These are phyloP conservation scores for Yponomeuta evonymella DNA, from an alignment of 2,888 invertebrate species.

Conservation along the genomic window DNA sequence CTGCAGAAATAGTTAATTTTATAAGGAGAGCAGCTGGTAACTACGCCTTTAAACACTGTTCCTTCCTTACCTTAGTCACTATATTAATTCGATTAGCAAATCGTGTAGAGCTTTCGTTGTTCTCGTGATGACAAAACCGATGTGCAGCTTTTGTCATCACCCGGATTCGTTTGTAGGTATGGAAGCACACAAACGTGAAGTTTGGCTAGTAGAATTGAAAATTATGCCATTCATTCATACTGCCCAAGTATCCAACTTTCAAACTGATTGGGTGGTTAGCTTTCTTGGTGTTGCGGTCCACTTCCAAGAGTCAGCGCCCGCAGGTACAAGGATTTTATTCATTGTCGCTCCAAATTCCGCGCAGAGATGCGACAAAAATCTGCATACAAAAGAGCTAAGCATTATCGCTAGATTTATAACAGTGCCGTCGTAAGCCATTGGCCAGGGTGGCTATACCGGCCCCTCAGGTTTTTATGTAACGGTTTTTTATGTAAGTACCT, in stretches of 20 bases:
- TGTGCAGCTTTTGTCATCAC: too few relatives aligned
- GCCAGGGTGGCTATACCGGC: not conserved
- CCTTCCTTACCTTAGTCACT: too few relatives aligned
- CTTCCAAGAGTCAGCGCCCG: not conserved
- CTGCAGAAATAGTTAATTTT: not conserved
- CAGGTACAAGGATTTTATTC: not conserved
- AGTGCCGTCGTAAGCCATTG: conserved; percentile 5
- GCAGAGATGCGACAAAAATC: conserved; percentile 11
- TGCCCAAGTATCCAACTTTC: not conserved
- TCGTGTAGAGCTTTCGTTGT: too few relatives aligned
- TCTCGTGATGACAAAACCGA: too few relatives aligned
- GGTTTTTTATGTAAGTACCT: too few relatives aligned
- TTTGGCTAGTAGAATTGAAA: too few relatives aligned
- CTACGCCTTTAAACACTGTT: not conserved
- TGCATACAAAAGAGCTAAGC: conserved; percentile 10
- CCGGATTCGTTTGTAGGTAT: too few relatives aligned
- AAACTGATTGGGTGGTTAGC: not conserved
- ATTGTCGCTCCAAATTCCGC: conserved; percentile 3
- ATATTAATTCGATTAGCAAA: too few relatives aligned
- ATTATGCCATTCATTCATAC: not conserved
- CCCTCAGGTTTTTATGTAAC: not conserved
- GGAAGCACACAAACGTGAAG: too few relatives aligned
- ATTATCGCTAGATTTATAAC: conserved; percentile 7
- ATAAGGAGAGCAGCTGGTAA: not conserved
- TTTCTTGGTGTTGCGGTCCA: not conserved